These are phyloP conservation scores for Dermatemys mawii DNA, from an alignment of 2,113 vertebrate genomes.

Conservation along the genomic window DNA sequence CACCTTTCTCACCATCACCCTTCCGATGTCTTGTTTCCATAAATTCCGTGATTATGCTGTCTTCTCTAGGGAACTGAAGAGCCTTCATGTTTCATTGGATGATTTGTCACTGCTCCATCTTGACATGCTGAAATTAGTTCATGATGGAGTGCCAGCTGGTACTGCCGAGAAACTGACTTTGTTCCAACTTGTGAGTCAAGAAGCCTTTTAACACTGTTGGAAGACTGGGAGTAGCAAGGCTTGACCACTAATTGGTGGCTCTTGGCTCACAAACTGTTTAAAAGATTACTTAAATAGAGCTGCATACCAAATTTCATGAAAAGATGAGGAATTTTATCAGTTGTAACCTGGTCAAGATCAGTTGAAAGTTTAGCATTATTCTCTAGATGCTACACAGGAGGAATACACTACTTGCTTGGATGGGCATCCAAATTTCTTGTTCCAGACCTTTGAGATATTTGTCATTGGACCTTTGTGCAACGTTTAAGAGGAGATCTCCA, in stretches of 20 bases:
- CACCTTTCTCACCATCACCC: background rate
- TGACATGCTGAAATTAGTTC: background rate
- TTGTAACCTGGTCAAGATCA: background rate
- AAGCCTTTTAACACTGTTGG: background rate
- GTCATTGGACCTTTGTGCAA: background rate
- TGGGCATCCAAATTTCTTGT: accelerated
- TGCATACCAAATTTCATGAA: background rate
- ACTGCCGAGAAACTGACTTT: background rate
- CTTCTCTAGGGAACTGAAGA: background rate
- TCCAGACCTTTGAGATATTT: background rate
- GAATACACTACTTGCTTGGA: background rate
- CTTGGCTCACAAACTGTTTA: background rate
- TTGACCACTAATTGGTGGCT: background rate
- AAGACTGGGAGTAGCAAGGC: background rate
- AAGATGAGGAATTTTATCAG: background rate
- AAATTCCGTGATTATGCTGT: background rate
- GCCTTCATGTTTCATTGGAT: background rate
- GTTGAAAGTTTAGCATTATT: background rate
- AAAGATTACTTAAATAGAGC: background rate
- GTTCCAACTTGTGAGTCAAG: background rate
- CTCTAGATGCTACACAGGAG: background rate
- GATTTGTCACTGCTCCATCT: background rate
- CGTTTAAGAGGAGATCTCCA: background rate
- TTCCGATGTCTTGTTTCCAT: background rate
- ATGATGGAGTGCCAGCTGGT: background rate